Base-by-base conservation (phyloP, 1,140 invertebrate genomes). In the Drosophila ercepeae region DNA sequence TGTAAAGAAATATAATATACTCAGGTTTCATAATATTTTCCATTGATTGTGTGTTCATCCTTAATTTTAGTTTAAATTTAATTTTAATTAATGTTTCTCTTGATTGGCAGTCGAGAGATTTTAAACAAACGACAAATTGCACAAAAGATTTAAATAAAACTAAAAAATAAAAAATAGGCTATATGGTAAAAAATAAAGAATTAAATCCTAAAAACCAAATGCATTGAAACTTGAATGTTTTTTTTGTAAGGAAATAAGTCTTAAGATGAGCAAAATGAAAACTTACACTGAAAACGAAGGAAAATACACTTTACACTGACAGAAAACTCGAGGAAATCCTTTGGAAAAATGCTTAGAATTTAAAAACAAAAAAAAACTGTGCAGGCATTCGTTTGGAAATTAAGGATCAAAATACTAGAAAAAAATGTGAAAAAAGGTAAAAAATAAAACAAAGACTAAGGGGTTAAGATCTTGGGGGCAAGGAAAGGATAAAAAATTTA, bases 381-480 rank as follows among this genome's bases (percentile, higher is more conserved):
- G 39, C 50, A 59, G 60, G 53, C 72, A 73, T 75, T 75, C 72
- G 69, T 27, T 41, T 34, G 46, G 23, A 55, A 52, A 54, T 34
- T 34, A 19, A 63, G 34, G 13, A 50, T 58, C 8, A 57, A 48
- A 48, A 52, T 25, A 63, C 25, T 41, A 46, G 41, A 58, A 11
- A 4, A 45, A 55, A 34, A 19, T n/a, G n/a, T n/a, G n/a, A n/a
- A n/a, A n/a, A n/a, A n/a, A n/a, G n/a, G n/a, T n/a, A 49, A 39
- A 11, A 46, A 29, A 64, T 36, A 18, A 48, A 67, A 74, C n/a
- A 41, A 44, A 73, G 70, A 75, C 60, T 75, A 67, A 68, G 54
- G 51, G 36, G 32, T 19, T 25, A 52, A n/a, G 34, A 59, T 60
- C 41, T 49, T 34, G 55, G 57, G 21, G 25, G 25, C n/a, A 29